Evolutionary conservation across 2,113 vertebrate genomes (phyloP).

Genomic region (Erinaceus europaeus): DNA sequence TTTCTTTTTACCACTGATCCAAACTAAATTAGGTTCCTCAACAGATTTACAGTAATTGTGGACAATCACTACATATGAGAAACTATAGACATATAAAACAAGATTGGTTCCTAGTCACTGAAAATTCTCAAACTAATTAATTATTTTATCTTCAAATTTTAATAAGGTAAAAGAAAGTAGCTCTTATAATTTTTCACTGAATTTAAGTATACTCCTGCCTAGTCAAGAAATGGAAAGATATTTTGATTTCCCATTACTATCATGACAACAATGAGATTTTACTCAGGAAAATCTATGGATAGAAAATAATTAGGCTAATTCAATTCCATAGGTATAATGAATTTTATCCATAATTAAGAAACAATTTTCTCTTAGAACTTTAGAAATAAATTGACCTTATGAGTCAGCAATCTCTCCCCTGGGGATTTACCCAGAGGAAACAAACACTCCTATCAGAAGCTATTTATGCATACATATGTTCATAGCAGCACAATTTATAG

Average conservation of each 20-base stretch:
- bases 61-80: neutral
- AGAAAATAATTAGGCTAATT: too few relatives aligned
- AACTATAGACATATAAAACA: neutral
- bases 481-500: too few relatives aligned
- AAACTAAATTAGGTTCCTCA: slow-evolving; percentile 22
- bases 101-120: neutral
- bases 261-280: neutral
- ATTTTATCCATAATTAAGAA: neutral
- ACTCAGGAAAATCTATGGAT: neutral
- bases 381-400: too few relatives aligned
- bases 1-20: neutral
- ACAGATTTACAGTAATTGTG: neutral
- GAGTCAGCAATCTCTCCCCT: too few relatives aligned
- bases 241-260: neutral
- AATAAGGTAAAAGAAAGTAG: neutral
- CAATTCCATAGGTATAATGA: neutral
- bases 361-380: neutral
- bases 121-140: neutral
- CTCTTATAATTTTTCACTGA: neutral
- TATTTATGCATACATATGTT: too few relatives aligned
- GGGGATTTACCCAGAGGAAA: too few relatives aligned
- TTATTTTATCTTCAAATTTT: neutral
- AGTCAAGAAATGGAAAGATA: neutral
- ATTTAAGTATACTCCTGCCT: neutral
- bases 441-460: too few relatives aligned